phyloP scores from a whole-genome alignment of 92 coral and sea anemone species.

The Epizoanthus stellaris region DNA sequence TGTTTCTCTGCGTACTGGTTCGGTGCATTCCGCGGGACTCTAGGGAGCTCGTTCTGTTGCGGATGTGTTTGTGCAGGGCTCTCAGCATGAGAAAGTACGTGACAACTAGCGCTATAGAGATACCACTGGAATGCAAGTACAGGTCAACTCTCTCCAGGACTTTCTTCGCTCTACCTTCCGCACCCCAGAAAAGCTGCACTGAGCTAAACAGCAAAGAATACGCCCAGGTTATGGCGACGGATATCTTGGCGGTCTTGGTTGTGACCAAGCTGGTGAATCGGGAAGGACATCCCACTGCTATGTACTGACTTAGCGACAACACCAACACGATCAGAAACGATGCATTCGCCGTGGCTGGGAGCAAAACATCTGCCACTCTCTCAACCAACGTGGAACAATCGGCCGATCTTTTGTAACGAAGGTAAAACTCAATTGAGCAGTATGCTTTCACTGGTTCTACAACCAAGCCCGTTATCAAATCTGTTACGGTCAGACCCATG shows the following conservation, averaged over 20 bases:
- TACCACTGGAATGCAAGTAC: constrained; percentile 15
- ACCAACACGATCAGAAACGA: constrained; percentile 35
- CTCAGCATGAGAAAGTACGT: constrained; percentile 3
- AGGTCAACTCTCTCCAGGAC: constrained; percentile 5
- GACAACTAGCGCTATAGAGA: constrained; percentile 7
- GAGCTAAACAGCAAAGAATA: constrained; percentile 25
- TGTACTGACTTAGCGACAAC: constrained; percentile 30
- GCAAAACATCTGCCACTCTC: constrained; percentile 8
- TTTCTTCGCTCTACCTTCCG: background rate
- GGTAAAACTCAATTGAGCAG: constrained; percentile 40
- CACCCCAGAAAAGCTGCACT: constrained; percentile 3
- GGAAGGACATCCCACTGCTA: constrained; percentile 31
- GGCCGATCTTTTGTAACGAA: constrained; percentile 9
- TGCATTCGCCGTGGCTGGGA: constrained; percentile 39
- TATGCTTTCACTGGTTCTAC: constrained; percentile 37
- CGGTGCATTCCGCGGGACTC: background rate
- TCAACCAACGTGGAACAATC: constrained; percentile 13
- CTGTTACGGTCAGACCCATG: constrained; percentile 25
- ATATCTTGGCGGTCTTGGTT: background rate
- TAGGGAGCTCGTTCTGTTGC: background rate
- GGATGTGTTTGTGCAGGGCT: constrained; percentile 30
- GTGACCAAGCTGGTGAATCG: constrained; percentile 19
- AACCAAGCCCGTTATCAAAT: background rate
- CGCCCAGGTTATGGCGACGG: constrained; percentile 15
- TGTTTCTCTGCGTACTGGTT: background rate